A percentile compares a stretch with the other conserved stretches of the same genome.
phyloP scores from a whole-genome alignment of 2,888 invertebrate species.

The Meiosimyza platycephala region DNA sequence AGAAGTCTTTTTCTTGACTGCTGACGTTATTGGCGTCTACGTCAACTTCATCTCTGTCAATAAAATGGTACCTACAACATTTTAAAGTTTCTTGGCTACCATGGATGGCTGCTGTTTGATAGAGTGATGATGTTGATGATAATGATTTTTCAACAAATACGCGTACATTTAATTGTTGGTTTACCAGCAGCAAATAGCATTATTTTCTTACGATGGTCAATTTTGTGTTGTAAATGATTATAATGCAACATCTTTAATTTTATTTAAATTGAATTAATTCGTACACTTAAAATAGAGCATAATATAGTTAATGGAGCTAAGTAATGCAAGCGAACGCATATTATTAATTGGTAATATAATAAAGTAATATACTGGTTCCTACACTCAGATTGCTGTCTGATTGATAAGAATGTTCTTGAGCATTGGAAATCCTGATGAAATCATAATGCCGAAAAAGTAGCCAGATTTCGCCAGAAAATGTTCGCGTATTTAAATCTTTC shows the following conservation, averaged over 20 bases:
- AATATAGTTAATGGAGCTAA: no score
- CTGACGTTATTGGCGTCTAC: conserved; percentile 2
- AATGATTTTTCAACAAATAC: neutral
- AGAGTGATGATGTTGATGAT: neutral
- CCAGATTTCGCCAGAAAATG: neutral
- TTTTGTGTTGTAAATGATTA: conserved; percentile 29
- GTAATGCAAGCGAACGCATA: no score
- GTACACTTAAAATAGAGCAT: no score
- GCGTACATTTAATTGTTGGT: neutral
- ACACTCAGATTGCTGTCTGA: no score
- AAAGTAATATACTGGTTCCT: no score
- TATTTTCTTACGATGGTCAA: conserved; percentile 18
- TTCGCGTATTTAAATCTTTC: no score
- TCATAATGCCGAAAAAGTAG: neutral
- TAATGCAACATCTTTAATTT: neutral
- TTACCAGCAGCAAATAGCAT: neutral
- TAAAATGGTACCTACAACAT: conserved; percentile 24
- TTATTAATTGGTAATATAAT: no score
- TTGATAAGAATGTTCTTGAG: no score
- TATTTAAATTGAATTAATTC: no score
- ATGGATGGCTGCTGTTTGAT: conserved; percentile 17
- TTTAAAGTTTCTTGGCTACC: conserved; percentile 8
- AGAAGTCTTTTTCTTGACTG: neutral
- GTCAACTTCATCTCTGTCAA: conserved; percentile 1
- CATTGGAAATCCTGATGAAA: neutral